Evolutionary conservation across 1,140 invertebrate species (phyloP).

Genomic region (Calliphora vicina): DNA sequence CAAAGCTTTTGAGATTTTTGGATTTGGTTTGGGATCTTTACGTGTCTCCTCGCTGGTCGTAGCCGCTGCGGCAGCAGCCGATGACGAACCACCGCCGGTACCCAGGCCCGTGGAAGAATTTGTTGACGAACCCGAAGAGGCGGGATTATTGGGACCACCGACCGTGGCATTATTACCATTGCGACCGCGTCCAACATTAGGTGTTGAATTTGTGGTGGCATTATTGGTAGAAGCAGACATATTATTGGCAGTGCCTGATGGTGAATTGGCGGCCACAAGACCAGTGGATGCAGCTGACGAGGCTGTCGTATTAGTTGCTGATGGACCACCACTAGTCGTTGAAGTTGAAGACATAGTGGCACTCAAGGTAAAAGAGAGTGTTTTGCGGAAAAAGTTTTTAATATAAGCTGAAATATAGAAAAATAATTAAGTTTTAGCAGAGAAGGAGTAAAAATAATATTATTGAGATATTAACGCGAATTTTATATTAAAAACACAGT

Average conservation of each 20-base stretch:
- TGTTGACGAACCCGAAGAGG: slow-evolving; percentile 40
- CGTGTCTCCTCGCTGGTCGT: slow-evolving; percentile 68
- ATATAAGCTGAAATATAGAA: no score
- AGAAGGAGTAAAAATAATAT: no score
- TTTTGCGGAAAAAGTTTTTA: slow-evolving; percentile 19
- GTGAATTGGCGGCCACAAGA: slow-evolving; percentile 48
- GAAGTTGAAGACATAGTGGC: slow-evolving; percentile 55
- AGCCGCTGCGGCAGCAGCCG: slow-evolving; percentile 40
- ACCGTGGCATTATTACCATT: slow-evolving; percentile 41
- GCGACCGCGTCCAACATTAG: slow-evolving; percentile 38
- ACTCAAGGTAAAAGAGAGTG: not conserved
- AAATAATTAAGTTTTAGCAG: no score
- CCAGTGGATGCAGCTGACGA: slow-evolving; percentile 44
- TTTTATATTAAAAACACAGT: no score
- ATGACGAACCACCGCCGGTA: slow-evolving; percentile 65
- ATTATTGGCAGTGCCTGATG: slow-evolving; percentile 41
- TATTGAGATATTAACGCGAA: no score
- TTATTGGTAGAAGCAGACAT: slow-evolving; percentile 37
- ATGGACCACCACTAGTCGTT: slow-evolving; percentile 49
- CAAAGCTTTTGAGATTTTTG: slow-evolving; percentile 93
- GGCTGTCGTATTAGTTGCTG: slow-evolving; percentile 41
- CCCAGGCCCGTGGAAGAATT: slow-evolving; percentile 31
- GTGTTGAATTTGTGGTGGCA: slow-evolving; percentile 37
- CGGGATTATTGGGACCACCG: slow-evolving; percentile 43
- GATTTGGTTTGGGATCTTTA: slow-evolving; percentile 87